These are phyloP conservation scores for Lasioglossum calceatum DNA, from an alignment of 2,888 invertebrate genomes.

Conservation along the genomic window DNA sequence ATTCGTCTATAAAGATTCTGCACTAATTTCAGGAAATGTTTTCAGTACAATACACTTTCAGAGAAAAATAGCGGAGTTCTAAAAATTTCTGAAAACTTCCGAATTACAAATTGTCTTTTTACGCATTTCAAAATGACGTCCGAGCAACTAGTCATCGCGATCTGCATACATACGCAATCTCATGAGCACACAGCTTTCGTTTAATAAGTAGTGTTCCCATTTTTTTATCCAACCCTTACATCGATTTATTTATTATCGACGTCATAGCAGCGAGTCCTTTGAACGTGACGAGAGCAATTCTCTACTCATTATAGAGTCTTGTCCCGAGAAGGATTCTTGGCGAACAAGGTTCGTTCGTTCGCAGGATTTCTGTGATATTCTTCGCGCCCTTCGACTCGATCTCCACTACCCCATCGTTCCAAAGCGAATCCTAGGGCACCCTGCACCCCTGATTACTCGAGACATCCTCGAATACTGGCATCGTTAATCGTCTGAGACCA, in stretches of 20 bases:
- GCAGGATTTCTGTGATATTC: conserved; percentile 39
- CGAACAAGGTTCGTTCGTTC: conserved; percentile 38
- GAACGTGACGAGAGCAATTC: conserved; percentile 80
- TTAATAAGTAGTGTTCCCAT: neutral
- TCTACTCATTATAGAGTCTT: conserved; percentile 80
- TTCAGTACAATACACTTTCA: neutral
- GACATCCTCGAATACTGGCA: conserved; percentile 67
- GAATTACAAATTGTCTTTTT: no score
- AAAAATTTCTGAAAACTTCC: no score
- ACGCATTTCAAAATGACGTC: no score
- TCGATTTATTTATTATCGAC: conserved; percentile 53
- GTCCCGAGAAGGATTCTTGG: conserved; percentile 75
- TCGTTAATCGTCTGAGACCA: conserved; percentile 75
- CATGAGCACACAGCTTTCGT: neutral
- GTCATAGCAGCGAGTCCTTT: conserved; percentile 30
- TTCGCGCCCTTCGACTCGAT: conserved; percentile 61
- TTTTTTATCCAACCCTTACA: neutral
- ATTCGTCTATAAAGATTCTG: no score
- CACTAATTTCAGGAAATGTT: no score
- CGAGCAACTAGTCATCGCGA: no score
- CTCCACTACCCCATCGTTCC: conserved; percentile 46
- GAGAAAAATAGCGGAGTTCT: no score
- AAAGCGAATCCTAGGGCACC: conserved; percentile 53
- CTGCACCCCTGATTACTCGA: conserved; percentile 72
- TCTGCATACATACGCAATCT: neutral